These are phyloP conservation scores for Trichopria drosophilae DNA, from an alignment of 2,888 invertebrate species.

Conservation along the genomic window DNA sequence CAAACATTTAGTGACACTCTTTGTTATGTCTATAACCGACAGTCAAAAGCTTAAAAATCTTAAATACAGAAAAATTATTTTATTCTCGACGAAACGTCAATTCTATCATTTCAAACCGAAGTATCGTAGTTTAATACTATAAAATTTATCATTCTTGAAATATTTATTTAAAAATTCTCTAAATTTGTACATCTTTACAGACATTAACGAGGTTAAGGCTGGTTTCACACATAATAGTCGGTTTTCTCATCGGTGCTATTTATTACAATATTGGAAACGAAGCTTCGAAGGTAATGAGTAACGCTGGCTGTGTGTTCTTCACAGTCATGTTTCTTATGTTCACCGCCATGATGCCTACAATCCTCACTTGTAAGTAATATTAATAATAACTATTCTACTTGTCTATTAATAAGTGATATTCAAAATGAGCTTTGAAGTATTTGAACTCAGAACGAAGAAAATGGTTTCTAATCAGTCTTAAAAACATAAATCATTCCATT, in stretches of 20 bases:
- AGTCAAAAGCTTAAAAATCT: too few species aligned
- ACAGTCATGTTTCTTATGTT: conserved; percentile 96
- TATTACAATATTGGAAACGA: conserved; percentile 93
- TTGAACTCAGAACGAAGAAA: too few species aligned
- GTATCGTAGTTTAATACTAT: background rate
- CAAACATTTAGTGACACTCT: too few species aligned
- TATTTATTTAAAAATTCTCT: background rate
- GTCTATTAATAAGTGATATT: too few species aligned
- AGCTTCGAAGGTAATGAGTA: conserved; percentile 91
- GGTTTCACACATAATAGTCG: conserved; percentile 84
- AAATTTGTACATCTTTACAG: conserved; percentile 61
- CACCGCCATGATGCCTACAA: conserved; percentile 98
- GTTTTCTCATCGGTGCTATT: conserved; percentile 87
- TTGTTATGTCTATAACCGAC: too few species aligned
- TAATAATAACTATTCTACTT: too few species aligned
- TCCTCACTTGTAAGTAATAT: conserved; percentile 94
- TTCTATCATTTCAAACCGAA: too few species aligned
- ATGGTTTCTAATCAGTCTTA: too few species aligned
- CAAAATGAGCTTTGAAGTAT: too few species aligned
- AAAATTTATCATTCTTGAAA: background rate
- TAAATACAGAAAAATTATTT: too few species aligned
- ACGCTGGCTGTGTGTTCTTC: conserved; percentile 94
- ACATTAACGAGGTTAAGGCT: conserved; percentile 88
- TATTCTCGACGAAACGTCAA: too few species aligned
- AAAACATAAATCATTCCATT: too few species aligned